Evolutionary conservation across 2,113 vertebrate species (phyloP).

Genomic region (Ailurus styani): DNA sequence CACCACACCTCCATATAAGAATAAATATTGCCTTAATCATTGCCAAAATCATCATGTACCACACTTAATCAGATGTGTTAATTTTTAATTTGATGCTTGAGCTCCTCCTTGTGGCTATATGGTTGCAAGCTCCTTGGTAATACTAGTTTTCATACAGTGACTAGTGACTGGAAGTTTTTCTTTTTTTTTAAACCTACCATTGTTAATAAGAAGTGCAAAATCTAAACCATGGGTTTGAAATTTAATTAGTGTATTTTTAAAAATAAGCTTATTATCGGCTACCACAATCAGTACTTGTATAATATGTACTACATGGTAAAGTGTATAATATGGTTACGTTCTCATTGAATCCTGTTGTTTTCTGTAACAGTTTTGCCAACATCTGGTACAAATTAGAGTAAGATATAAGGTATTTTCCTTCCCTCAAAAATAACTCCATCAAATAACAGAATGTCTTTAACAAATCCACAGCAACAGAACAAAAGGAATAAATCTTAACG

Average conservation of each 20-base stretch:
- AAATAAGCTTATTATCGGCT: not conserved
- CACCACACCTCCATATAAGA: not conserved
- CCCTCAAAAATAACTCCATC: not conserved
- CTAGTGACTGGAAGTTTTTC: not conserved
- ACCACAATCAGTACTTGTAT: not conserved
- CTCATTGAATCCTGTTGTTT: not conserved
- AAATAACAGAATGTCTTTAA: not conserved
- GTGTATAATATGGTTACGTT: not conserved
- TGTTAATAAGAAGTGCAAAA: not conserved
- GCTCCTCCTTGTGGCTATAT: conserved; percentile 80
- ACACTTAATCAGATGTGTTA: not conserved
- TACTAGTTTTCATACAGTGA: not conserved
- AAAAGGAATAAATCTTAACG: not conserved
- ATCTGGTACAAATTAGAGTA: conserved; percentile 10
- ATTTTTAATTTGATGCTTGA: conserved; percentile 76
- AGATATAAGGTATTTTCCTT: not conserved
- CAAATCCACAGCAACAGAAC: not conserved
- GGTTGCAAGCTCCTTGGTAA: not conserved
- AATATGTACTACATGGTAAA: no score
- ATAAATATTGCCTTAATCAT: not conserved
- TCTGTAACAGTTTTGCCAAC: not conserved
- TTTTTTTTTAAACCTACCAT: not conserved
- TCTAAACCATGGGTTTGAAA: not conserved
- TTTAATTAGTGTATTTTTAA: not conserved
- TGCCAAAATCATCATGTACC: not conserved